A percentile compares a stretch with the other conserved stretches of the same genome.
Evolutionary conservation across 1,140 invertebrate genomes (phyloP).

Genomic region (Batillaria attramentaria): DNA sequence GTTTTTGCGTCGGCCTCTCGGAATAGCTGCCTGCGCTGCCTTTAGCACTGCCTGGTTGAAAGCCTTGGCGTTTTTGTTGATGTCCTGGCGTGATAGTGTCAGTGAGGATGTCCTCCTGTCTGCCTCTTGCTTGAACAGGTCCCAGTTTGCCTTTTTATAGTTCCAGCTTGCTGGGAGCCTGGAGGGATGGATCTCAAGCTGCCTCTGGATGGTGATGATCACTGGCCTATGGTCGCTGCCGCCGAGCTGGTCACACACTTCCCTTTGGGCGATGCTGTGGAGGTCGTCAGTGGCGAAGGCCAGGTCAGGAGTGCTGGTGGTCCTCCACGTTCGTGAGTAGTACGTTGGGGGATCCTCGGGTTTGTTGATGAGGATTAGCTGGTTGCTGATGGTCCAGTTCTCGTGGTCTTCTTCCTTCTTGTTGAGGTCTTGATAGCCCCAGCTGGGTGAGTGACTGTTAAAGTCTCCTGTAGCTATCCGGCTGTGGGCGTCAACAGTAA

Average conservation of each 20-base stretch:
- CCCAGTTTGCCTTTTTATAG: constrained; percentile 22
- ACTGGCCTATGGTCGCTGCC: constrained; percentile 31
- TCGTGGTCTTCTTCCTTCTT: constrained; percentile 18
- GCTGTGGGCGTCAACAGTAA: constrained; percentile 5
- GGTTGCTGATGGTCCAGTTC: constrained; percentile 14
- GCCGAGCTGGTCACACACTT: constrained; percentile 22
- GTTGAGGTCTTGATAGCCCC: constrained; percentile 30
- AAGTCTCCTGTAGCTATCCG: constrained; percentile 30
- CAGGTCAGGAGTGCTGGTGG: constrained; percentile 29
- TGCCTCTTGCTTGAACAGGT: constrained; percentile 12
- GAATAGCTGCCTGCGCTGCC: constrained; percentile 11
- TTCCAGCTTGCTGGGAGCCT: constrained; percentile 7
- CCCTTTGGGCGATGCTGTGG: constrained; percentile 17
- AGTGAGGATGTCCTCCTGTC: constrained; percentile 8
- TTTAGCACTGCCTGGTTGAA: constrained; percentile 1
- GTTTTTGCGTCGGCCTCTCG: constrained; percentile 10
- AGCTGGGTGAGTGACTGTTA: constrained; percentile 38
- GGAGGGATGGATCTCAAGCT: background rate
- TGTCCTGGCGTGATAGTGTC: background rate
- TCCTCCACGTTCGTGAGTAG: background rate
- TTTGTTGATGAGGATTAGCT: background rate
- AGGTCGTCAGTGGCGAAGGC: constrained; percentile 30
- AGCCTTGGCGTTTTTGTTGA: constrained; percentile 15
- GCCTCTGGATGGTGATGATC: constrained; percentile 7
- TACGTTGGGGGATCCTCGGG: constrained; percentile 5